Evolutionary conservation across 1,140 invertebrate genomes (phyloP), one percentile per base, ranked within the genome.

Genomic region (Latrodectus geometricus): DNA sequence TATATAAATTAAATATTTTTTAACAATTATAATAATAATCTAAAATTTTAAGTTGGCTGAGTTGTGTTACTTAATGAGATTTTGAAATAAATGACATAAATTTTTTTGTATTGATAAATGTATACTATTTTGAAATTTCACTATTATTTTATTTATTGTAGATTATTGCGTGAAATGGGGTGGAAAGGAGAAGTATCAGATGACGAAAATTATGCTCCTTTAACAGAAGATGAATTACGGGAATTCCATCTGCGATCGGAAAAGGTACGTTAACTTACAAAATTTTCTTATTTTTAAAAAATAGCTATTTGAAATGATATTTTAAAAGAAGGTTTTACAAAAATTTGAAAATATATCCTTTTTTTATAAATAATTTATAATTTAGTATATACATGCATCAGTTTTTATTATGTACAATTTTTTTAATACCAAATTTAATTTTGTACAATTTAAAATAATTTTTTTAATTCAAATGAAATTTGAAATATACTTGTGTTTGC

Each of bases 221-320:
- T 91, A 15, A 91, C 91, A 3, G 91, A 91, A 87, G 91, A 91
- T 88, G 91, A 91, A 75, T 89, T 91, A 88, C 89, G 89, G 56
- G 90, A 91, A 88, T 91, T 91, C 88, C 88, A 90, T 68, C 89
- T 90, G 76, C 89, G 90, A 21, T 89, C 89, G 50, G 90, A 91
- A 88, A 89, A 90, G 90, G 91, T 91, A 79, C 8, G 3, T 12
- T 65, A 14, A 15, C 12, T 61, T 50, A 15, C 80, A 69, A 48
- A 50, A 66, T n/a, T 65, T 56, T 21, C n/a, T n/a, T 21, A 12
- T 72, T 0, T 20, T 52, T 54, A n/a, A 81, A 68, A 52, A 50
- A 69, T 23, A 23, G 4, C n/a, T 68, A 20, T 54, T 69, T 52
- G 9, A 48, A 20, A 35, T 56, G 20, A 9, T 35, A 48, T 23